Evolutionary conservation across 2,113 vertebrate species (phyloP).

Genomic region (Actenoides lindsayi): DNA sequence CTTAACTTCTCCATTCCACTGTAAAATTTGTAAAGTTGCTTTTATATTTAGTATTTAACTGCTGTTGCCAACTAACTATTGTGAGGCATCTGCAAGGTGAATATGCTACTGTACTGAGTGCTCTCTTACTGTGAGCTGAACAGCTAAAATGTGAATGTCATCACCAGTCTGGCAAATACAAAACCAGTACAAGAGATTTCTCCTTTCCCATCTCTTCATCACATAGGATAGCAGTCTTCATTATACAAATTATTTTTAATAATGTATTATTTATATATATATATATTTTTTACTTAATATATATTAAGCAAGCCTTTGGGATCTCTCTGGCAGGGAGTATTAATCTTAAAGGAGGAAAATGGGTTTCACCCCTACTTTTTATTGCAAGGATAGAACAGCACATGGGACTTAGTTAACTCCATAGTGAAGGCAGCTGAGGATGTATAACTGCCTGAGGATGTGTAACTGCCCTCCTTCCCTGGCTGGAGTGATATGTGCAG

Average conservation of each 20-base stretch:
- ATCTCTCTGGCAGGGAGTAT: neutral
- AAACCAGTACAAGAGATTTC: neutral
- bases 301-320: neutral
- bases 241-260: neutral
- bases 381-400: neutral
- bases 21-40: neutral
- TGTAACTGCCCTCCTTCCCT: neutral
- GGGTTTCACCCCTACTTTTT: neutral
- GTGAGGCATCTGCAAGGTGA: neutral
- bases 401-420: neutral
- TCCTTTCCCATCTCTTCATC: neutral
- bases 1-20: neutral
- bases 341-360: neutral
- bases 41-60: neutral
- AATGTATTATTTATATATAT: neutral
- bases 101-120: neutral
- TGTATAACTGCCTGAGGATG: neutral
- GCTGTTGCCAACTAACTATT: neutral
- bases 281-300: neutral
- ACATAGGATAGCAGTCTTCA: neutral
- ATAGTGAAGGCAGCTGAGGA: neutral
- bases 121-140: neutral
- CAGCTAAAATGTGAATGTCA: neutral
- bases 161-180: neutral
- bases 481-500: rapidly evolving